Evolutionary conservation across 2,113 vertebrate species (phyloP).

Genomic region (Varanus salvator): DNA sequence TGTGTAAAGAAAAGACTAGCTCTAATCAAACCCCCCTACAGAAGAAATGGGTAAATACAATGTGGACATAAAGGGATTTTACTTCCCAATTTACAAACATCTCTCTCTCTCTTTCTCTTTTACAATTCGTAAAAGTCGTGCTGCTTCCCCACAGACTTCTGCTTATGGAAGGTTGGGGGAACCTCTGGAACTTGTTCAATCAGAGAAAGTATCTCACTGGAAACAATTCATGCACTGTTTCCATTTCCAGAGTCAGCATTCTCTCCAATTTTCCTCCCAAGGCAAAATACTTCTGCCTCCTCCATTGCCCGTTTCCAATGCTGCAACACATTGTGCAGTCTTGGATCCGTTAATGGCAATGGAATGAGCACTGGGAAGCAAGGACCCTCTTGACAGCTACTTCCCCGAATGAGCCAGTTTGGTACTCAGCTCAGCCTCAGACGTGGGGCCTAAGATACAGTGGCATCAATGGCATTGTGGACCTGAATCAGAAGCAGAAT

Average conservation of each 20-base stretch:
- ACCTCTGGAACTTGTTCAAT: too few relatives aligned
- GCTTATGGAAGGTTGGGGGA: too few relatives aligned
- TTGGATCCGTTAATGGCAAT: neutral
- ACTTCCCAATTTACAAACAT: conserved; percentile 44
- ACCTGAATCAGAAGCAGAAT: neutral
- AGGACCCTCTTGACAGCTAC: neutral
- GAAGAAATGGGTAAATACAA: conserved; percentile 65
- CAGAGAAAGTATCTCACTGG: too few relatives aligned
- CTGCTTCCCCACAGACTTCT: neutral
- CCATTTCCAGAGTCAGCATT: conserved; percentile 22
- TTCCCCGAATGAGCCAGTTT: neutral
- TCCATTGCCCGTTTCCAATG: neutral
- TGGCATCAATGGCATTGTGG: neutral
- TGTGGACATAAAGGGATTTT: conserved; percentile 61
- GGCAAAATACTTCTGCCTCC: conserved; percentile 7
- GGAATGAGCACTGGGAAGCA: neutral
- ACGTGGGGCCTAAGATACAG: too few relatives aligned
- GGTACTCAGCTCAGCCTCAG: neutral
- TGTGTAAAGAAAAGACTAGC: conserved; percentile 53
- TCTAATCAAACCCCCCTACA: conserved; percentile 67
- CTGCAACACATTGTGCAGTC: neutral
- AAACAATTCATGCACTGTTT: neutral
- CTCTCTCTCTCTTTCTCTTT: conserved; percentile 37
- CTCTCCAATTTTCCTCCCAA: conserved; percentile 27
- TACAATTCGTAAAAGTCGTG: neutral